Evolutionary conservation across 2,113 vertebrate species (phyloP).

Genomic region (Chelonoidis abingdonii): DNA sequence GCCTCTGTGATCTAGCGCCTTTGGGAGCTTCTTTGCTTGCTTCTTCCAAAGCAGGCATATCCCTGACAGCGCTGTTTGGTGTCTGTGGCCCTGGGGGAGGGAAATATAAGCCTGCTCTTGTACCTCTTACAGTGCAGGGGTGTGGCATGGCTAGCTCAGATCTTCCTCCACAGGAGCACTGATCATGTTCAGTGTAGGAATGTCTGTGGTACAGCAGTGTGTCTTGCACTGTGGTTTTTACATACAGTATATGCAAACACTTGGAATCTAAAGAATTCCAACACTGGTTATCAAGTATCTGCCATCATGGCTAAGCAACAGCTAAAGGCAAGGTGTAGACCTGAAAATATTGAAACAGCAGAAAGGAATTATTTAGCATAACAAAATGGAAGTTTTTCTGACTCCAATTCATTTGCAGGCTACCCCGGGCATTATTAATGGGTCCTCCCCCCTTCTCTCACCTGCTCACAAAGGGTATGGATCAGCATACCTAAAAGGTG

Average conservation of each 20-base stretch:
- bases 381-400: not conserved
- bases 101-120: not conserved
- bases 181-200: not conserved
- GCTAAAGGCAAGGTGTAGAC: not conserved
- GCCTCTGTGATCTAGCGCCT: not conserved
- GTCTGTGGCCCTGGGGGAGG: not conserved
- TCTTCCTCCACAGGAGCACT: not conserved
- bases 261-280: not conserved
- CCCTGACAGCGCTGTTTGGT: not conserved
- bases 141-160: not conserved
- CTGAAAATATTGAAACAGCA: not conserved
- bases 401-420: not conserved
- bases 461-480: not conserved
- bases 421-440: not conserved
- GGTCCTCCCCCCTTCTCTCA: not conserved
- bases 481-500: not conserved
- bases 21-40: rapidly evolving
- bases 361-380: not conserved
- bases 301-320: not conserved
- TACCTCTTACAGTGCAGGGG: not conserved
- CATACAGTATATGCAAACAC: not conserved
- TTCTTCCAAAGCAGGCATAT: not conserved
- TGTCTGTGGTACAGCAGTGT: not conserved
- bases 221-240: not conserved
- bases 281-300: not conserved